phyloP scores from a whole-genome alignment of 2,888 invertebrate species.

The Magallana nippona region DNA sequence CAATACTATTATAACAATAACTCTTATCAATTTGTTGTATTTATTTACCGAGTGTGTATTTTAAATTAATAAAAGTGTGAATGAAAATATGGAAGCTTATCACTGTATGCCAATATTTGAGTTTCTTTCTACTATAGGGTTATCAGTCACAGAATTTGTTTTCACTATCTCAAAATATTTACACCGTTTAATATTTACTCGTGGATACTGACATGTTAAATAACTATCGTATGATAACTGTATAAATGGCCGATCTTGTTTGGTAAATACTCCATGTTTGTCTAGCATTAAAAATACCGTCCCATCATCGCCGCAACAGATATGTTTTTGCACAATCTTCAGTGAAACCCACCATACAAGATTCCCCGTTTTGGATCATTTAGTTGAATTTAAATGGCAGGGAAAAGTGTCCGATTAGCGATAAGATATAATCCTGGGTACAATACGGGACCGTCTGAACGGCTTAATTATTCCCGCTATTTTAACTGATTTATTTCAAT shows the following conservation, averaged over 20 bases:
- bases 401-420: conserved; percentile 32
- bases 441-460: conserved; percentile 16
- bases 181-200: conserved; percentile 20
- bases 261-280: conserved; percentile 30
- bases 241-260: conserved; percentile 19
- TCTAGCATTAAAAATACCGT: conserved; percentile 18
- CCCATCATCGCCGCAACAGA: conserved; percentile 2
- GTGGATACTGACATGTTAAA: conserved; percentile 12
- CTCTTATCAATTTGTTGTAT: conserved; percentile 16
- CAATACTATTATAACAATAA: background rate
- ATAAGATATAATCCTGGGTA: conserved; percentile 12
- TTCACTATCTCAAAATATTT: conserved; percentile 33
- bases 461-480: conserved; percentile 18
- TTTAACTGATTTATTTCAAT: conserved; percentile 29
- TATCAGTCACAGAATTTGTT: conserved; percentile 28
- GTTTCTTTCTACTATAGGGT: conserved; percentile 2
- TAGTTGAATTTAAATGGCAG: conserved; percentile 12
- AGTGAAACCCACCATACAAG: background rate
- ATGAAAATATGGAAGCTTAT: conserved; percentile 6
- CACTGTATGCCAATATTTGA: conserved; percentile 29
- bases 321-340: background rate
- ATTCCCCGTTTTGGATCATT: background rate
- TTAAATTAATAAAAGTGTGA: conserved; percentile 22
- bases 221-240: conserved; percentile 18
- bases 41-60: conserved; percentile 30